Percentiles rank a stretch among this genome's conserved stretches.
These are phyloP conservation scores for Aplochiton taeniatus DNA, from an alignment of 2,797 vertebrate species.

Conservation along the genomic window DNA sequence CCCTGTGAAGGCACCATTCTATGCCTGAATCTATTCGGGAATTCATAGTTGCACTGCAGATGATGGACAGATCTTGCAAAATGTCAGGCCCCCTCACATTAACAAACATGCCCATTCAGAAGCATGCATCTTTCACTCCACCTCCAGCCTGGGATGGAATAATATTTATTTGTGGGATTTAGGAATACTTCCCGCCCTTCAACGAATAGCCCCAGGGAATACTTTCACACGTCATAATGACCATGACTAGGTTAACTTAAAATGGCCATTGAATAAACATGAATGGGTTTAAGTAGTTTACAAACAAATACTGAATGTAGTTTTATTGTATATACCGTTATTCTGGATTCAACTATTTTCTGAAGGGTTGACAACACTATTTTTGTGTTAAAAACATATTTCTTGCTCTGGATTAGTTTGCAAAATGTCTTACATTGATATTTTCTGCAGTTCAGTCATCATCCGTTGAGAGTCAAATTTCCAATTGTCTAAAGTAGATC, in stretches of 20 bases:
- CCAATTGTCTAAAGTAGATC: slow-evolving; percentile 28
- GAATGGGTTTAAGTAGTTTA: too few species aligned
- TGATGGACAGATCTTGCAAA: slow-evolving; percentile 60
- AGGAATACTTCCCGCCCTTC: slow-evolving; percentile 71
- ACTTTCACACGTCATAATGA: slow-evolving; percentile 47
- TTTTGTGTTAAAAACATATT: too few species aligned
- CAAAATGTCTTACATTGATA: neutral
- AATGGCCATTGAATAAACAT: too few species aligned
- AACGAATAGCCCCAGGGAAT: slow-evolving; percentile 54
- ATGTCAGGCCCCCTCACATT: slow-evolving; percentile 60
- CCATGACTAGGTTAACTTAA: neutral
- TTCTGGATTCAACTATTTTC: too few species aligned
- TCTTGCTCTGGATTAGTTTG: too few species aligned
- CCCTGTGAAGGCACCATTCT: too few species aligned
- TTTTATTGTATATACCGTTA: too few species aligned
- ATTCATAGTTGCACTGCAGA: slow-evolving; percentile 28
- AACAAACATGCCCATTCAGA: slow-evolving; percentile 73
- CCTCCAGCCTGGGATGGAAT: slow-evolving; percentile 55
- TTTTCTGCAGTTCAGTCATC: slow-evolving; percentile 30
- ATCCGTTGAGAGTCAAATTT: slow-evolving; percentile 28
- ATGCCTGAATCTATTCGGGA: too few species aligned
- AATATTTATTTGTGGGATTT: slow-evolving; percentile 81
- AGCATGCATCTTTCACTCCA: slow-evolving; percentile 29
- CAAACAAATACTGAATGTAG: too few species aligned
- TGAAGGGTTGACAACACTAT: too few species aligned